Evolutionary conservation across 2,888 invertebrate species (phyloP).

Genomic region (Dryobota labecula): DNA sequence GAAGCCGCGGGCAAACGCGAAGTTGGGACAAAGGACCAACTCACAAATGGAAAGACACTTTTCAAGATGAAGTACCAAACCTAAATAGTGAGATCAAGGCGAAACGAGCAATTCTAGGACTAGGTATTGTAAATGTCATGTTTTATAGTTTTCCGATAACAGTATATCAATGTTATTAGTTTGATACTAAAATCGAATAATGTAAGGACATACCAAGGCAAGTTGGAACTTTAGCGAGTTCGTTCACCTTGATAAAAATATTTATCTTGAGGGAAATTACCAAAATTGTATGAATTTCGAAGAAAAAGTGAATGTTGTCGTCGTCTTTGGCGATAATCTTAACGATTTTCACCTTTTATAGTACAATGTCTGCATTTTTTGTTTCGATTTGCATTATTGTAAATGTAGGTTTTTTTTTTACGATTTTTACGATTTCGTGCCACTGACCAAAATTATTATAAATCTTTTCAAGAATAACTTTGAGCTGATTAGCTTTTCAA

Average conservation of each 20-base stretch:
- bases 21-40: background rate
- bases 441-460: background rate
- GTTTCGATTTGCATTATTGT: background rate
- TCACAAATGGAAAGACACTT: background rate
- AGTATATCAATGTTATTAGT: background rate
- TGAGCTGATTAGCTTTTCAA: background rate
- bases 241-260: constrained; percentile 11
- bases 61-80: background rate
- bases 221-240: background rate
- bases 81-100: background rate
- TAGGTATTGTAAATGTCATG: background rate
- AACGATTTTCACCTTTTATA: background rate
- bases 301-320: constrained; percentile 1
- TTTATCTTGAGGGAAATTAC: background rate
- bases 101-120: background rate
- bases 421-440: background rate
- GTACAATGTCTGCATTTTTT: background rate
- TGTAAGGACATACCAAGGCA: background rate
- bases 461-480: background rate
- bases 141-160: constrained; percentile 9
- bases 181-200: background rate
- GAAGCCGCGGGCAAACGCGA: too few relatives aligned
- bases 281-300: background rate
- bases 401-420: too few relatives aligned
- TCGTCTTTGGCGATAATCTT: background rate